Percentiles rank a stretch among this genome's conserved stretches.
phyloP scores from a whole-genome alignment of 2,113 vertebrate genomes.

The Anhinga rufa region DNA sequence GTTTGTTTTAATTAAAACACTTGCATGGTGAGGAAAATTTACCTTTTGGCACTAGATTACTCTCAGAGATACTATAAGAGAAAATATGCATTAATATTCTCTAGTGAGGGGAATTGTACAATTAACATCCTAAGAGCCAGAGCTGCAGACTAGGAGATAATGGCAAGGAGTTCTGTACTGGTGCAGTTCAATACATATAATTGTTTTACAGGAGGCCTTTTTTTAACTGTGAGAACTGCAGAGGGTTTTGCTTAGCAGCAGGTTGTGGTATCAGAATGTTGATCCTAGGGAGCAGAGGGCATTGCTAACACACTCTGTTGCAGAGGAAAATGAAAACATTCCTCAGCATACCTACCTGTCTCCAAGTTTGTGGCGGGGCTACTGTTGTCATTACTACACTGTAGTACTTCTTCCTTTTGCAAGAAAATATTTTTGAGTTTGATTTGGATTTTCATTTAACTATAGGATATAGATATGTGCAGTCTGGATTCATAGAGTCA shows the following conservation, averaged over 20 bases:
- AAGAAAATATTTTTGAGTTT: not conserved
- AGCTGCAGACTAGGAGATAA: not conserved
- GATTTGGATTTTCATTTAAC: not conserved
- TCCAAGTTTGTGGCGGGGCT: no score
- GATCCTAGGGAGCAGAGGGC: not conserved
- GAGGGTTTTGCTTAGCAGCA: not conserved
- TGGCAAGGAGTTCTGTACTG: not conserved
- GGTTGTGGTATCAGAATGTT: not conserved
- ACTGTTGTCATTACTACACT: not conserved
- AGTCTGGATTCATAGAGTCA: not conserved
- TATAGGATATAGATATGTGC: not conserved
- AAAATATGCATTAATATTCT: not conserved
- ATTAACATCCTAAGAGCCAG: not conserved
- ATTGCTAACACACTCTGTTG: not conserved
- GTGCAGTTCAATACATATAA: rapidly evolving
- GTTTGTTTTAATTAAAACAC: not conserved
- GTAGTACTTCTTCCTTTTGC: not conserved
- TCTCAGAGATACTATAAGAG: not conserved
- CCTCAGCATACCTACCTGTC: not conserved
- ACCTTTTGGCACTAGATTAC: not conserved
- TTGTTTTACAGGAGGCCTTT: not conserved
- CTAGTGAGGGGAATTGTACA: not conserved
- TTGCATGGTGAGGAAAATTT: not conserved
- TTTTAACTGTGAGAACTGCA: not conserved
- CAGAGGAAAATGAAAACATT: not conserved